phyloP scores from a whole-genome alignment of 2,797 vertebrate species.

The Labroides dimidiatus region DNA sequence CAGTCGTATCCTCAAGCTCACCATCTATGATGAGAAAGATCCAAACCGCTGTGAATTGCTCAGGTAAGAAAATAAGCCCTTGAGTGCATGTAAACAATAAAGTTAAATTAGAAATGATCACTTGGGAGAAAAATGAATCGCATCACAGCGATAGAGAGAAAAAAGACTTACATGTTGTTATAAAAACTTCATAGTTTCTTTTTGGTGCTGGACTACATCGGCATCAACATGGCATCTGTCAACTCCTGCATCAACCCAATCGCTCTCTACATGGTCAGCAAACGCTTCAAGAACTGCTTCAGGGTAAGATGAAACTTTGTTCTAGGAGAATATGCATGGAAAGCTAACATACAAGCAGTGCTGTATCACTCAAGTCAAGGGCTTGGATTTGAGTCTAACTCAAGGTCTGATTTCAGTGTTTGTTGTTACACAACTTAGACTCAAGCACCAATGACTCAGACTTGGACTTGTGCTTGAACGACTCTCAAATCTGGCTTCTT shows the following conservation, averaged over 20 bases:
- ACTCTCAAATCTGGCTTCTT: too few species aligned
- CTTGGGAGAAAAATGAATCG: background rate
- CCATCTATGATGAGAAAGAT: conserved; percentile 92
- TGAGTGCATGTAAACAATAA: background rate
- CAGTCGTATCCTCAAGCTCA: conserved; percentile 94
- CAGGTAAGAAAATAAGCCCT: conserved; percentile 77
- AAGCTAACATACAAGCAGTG: background rate
- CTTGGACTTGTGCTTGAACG: too few species aligned
- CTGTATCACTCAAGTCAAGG: too few species aligned
- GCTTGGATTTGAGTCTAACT: too few species aligned
- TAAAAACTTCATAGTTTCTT: conserved; percentile 87
- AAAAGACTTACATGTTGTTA: conserved; percentile 29
- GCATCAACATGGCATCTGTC: conserved; percentile 97
- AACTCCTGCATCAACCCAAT: conserved; percentile 99
- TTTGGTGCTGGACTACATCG: conserved; percentile 95
- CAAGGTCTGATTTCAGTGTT: too few species aligned
- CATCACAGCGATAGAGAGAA: background rate
- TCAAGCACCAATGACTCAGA: too few species aligned
- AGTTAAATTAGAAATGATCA: background rate
- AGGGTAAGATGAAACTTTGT: conserved; percentile 84
- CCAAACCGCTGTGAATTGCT: conserved; percentile 95
- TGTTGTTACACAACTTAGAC: too few species aligned
- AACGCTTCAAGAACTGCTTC: conserved; percentile 98
- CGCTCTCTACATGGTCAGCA: conserved; percentile 98
- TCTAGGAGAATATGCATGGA: too few species aligned